Percentiles rank a stretch among this genome's conserved stretches.
phyloP scores from a whole-genome alignment of 2,797 vertebrate genomes.

The Pygocentrus nattereri region DNA sequence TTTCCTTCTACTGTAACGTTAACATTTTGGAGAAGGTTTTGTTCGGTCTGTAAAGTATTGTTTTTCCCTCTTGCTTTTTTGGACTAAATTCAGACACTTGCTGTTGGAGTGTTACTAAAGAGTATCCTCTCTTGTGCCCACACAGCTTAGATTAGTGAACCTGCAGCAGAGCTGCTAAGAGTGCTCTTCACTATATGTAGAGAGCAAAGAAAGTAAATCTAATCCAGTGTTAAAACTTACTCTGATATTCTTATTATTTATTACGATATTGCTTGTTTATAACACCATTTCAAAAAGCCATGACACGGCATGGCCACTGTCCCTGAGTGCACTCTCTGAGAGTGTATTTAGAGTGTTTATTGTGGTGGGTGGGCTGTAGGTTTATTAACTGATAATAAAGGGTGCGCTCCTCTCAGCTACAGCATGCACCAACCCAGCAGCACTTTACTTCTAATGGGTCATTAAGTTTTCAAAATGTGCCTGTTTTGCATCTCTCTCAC shows the following conservation, averaged over 20 bases:
- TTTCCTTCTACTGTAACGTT: too few relatives aligned
- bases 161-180: not conserved
- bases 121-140: constrained; percentile 6
- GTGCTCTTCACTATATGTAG: constrained; percentile 18
- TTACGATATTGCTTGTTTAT: not conserved
- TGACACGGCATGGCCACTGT: not conserved
- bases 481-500: not conserved
- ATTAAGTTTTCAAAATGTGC: not conserved
- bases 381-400: not conserved
- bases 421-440: not conserved
- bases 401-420: not conserved
- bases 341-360: not conserved
- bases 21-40: too few relatives aligned
- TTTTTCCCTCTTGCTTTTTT: not conserved
- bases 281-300: not conserved
- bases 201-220: constrained; percentile 22
- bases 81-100: constrained; percentile 7
- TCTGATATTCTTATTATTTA: not conserved
- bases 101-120: not conserved
- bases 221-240: not conserved
- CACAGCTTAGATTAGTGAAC: not conserved
- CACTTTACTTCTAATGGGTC: not conserved
- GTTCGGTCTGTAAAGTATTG: not conserved
- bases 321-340: not conserved
- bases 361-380: not conserved